A percentile compares a stretch with the other conserved stretches of the same genome.
Conservation (phyloP, 2,113 vertebrate genomes). For the Columbina picui region DNA sequence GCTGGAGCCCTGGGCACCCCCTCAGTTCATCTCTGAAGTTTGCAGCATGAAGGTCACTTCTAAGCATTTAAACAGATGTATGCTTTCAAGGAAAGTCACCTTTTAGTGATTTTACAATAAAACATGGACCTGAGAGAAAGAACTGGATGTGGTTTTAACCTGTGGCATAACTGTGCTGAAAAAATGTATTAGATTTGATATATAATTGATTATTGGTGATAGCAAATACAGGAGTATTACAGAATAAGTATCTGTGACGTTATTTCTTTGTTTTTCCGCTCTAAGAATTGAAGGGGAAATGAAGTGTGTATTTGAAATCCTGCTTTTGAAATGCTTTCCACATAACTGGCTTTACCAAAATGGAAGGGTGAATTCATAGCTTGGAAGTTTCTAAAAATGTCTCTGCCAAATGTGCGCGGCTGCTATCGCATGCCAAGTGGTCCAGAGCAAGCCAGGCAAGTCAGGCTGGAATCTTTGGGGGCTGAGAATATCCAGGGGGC, state of each 20-base stretch:
- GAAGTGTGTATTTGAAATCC: background rate
- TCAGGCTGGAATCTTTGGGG: constrained; percentile 62
- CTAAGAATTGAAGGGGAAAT: background rate
- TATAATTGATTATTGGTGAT: background rate
- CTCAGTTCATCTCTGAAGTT: background rate
- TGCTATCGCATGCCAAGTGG: constrained; percentile 65
- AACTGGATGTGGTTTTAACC: rapidly evolving
- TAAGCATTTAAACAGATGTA: rapidly evolving
- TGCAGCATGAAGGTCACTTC: background rate
- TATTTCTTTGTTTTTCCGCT: no score
- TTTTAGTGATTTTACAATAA: background rate
- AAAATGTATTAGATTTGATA: background rate
- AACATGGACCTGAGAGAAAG: rapidly evolving
- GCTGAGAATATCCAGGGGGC: constrained; percentile 67
- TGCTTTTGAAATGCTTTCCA: constrained; percentile 47
- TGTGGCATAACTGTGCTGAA: rapidly evolving
- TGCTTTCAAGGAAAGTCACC: background rate
- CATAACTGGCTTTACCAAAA: constrained; percentile 46
- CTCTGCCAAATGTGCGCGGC: constrained; percentile 47
- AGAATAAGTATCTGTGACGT: background rate
- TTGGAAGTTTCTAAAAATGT: constrained; percentile 68
- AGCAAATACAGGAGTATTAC: background rate
- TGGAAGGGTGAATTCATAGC: constrained; percentile 63
- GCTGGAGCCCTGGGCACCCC: background rate
- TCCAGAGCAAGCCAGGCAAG: constrained; percentile 31